Evolutionary conservation across 2,797 vertebrate genomes (phyloP).

Genomic region (Trematocara caparti): DNA sequence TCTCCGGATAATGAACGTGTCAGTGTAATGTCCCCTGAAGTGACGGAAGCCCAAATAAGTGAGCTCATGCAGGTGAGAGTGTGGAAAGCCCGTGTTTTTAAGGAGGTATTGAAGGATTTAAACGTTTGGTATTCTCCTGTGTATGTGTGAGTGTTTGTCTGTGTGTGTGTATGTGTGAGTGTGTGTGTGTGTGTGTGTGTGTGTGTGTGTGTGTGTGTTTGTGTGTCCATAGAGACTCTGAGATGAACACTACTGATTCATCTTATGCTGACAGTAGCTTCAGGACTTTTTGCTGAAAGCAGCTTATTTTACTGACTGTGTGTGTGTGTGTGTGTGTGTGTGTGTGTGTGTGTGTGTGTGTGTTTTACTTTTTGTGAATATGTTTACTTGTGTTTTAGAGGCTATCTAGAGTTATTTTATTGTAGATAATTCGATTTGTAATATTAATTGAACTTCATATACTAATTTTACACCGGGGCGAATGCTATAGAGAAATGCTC

Average conservation of each 20-base stretch:
- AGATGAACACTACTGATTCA: constrained; percentile 7
- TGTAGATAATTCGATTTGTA: background rate
- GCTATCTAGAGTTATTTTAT: background rate
- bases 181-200: background rate
- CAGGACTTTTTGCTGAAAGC: constrained; percentile 31
- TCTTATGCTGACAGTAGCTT: constrained; percentile 32
- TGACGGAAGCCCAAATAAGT: background rate
- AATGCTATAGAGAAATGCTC: background rate
- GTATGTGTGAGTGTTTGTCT: background rate
- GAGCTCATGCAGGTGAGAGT: background rate
- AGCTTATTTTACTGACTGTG: constrained; percentile 2
- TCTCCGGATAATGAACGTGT: background rate
- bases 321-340: background rate
- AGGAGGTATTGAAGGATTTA: background rate
- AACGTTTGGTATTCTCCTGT: background rate
- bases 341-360: background rate
- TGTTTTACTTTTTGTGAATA: background rate
- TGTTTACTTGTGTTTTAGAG: background rate
- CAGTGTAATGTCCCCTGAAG: background rate
- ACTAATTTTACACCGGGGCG: background rate
- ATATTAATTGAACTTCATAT: background rate
- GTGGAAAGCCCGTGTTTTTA: background rate
- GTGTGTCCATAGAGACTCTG: background rate
- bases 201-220: background rate
- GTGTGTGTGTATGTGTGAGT: background rate